Base-by-base conservation (phyloP, 1,140 invertebrate genomes). In the Trissolcus basalis region DNA sequence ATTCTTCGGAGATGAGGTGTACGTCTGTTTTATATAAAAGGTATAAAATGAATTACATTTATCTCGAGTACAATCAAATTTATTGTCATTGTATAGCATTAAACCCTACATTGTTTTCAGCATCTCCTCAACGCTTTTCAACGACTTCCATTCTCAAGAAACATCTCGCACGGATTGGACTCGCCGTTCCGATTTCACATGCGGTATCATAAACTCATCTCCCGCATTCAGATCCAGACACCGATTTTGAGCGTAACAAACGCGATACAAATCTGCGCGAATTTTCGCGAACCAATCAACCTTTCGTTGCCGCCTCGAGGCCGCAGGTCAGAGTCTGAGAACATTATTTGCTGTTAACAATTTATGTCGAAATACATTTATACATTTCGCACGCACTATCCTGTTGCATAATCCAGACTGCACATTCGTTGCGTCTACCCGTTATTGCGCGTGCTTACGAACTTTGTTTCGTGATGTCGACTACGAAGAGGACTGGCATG, bases 401-500 rank as follows among this genome's bases (percentile, higher is more conserved):
- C 60, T 64, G 60, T 72, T 64, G 69, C 69, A 59, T 54, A 65
- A 59, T 48, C 27, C 53, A 54, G 32, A 41, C 13, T 50, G 59
- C 71, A 50, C 32, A 54, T 59, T 54, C 60, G 41, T 53, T 33
- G 50, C 35, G 58, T 74, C 61, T 55, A 50, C 43, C 55, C 61
- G 56, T 69, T 75, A 69, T 75, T 75, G 64, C 72, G 53, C 54
- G 59, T 61, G 63, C 72, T 75, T 75, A 64, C 56, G 43, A 75
- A 75, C 72, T 69, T 75, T 69, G 64, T 75, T 75, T 69, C 59
- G 64, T 64, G 65, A 75, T 75, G 72, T 75, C 51, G 64, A 75
- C 64, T 69, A 75, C 64, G 65, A 75, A 61, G 59, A 69, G 72
- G 51, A 75, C 72, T 64, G 59, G 64, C 64, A 75, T 75, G 72